Percentiles rank a stretch among this genome's conserved stretches.
Conservation (phyloP, 2,113 vertebrate genomes). For the Bolborhynchus lineola region DNA sequence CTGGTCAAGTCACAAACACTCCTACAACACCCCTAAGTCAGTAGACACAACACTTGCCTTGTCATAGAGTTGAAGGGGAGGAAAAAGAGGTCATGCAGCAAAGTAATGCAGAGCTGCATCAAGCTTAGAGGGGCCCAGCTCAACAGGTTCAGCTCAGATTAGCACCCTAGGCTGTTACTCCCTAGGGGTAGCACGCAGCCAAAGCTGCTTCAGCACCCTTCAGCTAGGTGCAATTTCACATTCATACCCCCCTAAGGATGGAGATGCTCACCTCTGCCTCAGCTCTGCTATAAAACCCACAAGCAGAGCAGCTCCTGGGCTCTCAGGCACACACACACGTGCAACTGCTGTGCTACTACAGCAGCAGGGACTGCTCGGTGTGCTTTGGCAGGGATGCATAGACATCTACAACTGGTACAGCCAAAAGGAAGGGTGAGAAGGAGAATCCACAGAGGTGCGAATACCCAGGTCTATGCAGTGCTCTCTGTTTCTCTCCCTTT, state of each 20-base stretch:
- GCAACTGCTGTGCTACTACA: not conserved
- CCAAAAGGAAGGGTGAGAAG: not conserved
- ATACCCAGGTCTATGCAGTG: not conserved
- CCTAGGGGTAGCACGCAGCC: not conserved
- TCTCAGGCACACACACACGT: not conserved
- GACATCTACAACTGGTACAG: not conserved
- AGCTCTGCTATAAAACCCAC: rapidly evolving
- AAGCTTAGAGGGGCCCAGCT: not conserved
- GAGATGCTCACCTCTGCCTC: not conserved
- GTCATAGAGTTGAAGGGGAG: not conserved
- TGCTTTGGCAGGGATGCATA: not conserved
- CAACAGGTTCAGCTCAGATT: not conserved
- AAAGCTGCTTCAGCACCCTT: not conserved
- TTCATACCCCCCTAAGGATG: not conserved
- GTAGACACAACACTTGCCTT: not conserved
- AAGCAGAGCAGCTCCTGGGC: not conserved
- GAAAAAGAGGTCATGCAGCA: not conserved
- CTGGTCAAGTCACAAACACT: not conserved
- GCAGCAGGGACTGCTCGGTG: not conserved
- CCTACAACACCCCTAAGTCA: not conserved
- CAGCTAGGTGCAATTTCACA: not conserved
- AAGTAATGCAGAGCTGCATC: not conserved
- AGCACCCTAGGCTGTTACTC: not conserved
- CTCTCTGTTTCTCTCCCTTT: not conserved
- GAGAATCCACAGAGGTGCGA: not conserved